Evolutionary conservation across 2,113 vertebrate species (phyloP).

Genomic region (Propithecus coquereli): DNA sequence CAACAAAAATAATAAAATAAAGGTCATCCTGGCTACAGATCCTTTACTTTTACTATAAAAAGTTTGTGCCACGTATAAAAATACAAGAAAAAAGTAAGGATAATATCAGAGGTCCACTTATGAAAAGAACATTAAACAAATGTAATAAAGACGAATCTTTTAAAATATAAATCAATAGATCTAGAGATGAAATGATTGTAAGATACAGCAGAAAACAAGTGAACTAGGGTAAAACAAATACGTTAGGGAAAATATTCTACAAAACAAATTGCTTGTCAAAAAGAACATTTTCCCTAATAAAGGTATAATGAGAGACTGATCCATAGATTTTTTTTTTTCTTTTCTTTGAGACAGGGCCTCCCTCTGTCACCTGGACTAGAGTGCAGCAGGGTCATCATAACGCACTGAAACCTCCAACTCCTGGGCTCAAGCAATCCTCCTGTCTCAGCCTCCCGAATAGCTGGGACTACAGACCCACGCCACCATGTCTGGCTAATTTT

Average conservation of each 20-base stretch:
- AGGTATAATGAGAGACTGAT: neutral
- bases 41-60: neutral
- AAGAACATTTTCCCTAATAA: neutral
- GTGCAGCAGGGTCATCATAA: too few species aligned
- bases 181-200: neutral
- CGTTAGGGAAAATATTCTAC: neutral
- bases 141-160: neutral
- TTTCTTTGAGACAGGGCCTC: too few species aligned
- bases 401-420: too few species aligned
- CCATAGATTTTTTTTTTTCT: too few species aligned
- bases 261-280: constrained; percentile 8
- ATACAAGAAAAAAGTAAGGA: neutral
- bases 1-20: too few species aligned
- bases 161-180: neutral
- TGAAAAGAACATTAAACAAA: neutral
- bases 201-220: neutral
- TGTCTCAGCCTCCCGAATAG: too few species aligned
- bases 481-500: too few species aligned
- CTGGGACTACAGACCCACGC: too few species aligned
- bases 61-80: neutral
- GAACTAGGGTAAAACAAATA: neutral
- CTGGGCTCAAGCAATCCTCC: too few species aligned
- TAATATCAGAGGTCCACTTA: neutral
- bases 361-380: too few species aligned
- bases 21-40: too few species aligned